Percentiles rank a stretch among this genome's conserved stretches.
Conservation (phyloP, 2,888 invertebrate species). For the Ptycholaimellus sp. region DNA sequence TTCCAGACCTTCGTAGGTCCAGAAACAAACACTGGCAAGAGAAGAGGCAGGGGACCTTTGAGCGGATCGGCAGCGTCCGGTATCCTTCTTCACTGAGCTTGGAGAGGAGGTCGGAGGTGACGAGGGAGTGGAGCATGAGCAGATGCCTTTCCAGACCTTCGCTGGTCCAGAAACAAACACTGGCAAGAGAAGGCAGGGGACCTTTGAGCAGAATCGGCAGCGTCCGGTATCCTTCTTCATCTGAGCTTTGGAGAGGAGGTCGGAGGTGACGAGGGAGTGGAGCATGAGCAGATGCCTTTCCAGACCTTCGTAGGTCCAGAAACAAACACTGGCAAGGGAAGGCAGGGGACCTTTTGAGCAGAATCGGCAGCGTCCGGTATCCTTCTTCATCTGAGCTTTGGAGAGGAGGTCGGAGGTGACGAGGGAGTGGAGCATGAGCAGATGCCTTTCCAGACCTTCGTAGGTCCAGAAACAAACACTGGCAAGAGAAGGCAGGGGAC, state of each 20-base stretch:
- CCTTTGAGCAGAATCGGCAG: constrained; percentile 79
- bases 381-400: constrained; percentile 75
- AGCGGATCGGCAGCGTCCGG: constrained; percentile 73
- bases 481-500: too few species aligned
- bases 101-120: constrained; percentile 82
- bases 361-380: constrained; percentile 73
- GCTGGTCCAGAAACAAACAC: constrained; percentile 95
- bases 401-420: constrained; percentile 88
- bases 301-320: constrained; percentile 86
- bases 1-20: too few species aligned
- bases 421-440: constrained; percentile 71
- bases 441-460: constrained; percentile 77
- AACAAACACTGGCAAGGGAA: too few species aligned
- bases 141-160: constrained; percentile 83
- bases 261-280: constrained; percentile 75
- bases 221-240: constrained; percentile 76
- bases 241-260: constrained; percentile 82
- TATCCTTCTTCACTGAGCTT: constrained; percentile 74
- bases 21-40: too few species aligned
- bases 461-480: constrained; percentile 98
- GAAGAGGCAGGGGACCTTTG: too few species aligned
- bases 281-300: constrained; percentile 78
- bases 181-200: too few species aligned
- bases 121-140: constrained; percentile 70
- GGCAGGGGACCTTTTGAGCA: constrained; percentile 85